A percentile compares a stretch with the other conserved stretches of the same genome.
Conservation (phyloP, 2,113 vertebrate genomes). For the Alligator mississippiensis region DNA sequence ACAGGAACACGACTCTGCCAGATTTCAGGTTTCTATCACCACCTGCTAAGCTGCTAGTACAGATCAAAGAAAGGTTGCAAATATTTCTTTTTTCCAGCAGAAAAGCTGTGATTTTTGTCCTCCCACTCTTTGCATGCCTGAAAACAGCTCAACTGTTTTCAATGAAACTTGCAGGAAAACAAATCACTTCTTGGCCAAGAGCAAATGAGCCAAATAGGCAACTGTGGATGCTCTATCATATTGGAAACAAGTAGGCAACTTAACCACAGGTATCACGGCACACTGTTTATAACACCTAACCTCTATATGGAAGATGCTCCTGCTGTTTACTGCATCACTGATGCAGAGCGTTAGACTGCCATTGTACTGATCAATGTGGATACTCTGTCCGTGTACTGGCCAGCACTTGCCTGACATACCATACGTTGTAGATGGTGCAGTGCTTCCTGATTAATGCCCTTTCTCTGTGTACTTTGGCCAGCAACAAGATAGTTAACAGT, state of each 20-base stretch:
- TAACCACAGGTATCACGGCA: not conserved
- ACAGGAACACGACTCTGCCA: accelerated
- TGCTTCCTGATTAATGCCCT: not conserved
- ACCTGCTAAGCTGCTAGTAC: not conserved
- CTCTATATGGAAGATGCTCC: not conserved
- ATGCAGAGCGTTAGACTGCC: not conserved
- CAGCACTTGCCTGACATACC: too few species aligned
- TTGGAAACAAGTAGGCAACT: not conserved
- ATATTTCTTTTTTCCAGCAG: not conserved
- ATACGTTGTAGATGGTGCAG: not conserved
- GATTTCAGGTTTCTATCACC: not conserved
- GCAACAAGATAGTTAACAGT: not conserved
- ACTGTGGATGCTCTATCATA: not conserved
- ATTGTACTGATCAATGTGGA: not conserved
- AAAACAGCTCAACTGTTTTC: not conserved
- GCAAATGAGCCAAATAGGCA: not conserved
- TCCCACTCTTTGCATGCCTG: not conserved
- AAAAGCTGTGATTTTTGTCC: not conserved
- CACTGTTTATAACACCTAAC: not conserved
- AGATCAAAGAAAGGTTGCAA: not conserved
- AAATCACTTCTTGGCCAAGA: accelerated
- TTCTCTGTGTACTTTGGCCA: not conserved
- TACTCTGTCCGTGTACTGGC: not conserved
- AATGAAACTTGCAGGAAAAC: not conserved
- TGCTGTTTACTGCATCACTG: not conserved